These are phyloP conservation scores for Drosophila azteca DNA, from an alignment of 1,140 invertebrate genomes.

Conservation along the genomic window DNA sequence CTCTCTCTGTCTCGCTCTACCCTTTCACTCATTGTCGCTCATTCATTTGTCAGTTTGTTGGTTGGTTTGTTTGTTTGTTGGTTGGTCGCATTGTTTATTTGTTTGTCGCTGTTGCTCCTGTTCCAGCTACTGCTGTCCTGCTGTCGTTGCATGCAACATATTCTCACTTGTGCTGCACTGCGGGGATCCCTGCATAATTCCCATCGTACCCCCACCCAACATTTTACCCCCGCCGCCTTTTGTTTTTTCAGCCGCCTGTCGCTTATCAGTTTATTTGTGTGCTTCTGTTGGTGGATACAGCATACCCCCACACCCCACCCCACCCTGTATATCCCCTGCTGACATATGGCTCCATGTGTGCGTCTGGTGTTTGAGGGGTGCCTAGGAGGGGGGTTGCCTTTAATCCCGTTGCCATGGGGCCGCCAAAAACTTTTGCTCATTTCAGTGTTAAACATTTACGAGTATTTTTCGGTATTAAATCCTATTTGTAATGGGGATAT, in stretches of 20 bases:
- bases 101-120: constrained; percentile 41
- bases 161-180: constrained; percentile 46
- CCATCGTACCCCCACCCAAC: constrained; percentile 1
- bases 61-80: constrained; percentile 55
- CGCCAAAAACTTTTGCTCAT: constrained; percentile 9
- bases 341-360: constrained; percentile 50
- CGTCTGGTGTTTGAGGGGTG: background rate
- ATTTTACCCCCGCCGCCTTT: constrained; percentile 1
- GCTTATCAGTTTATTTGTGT: constrained; percentile 76
- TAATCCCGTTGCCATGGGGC: constrained; percentile 63
- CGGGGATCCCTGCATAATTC: constrained; percentile 51
- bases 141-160: constrained; percentile 71
- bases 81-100: constrained; percentile 60
- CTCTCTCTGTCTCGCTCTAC: background rate
- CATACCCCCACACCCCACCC: constrained; percentile 50
- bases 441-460: constrained; percentile 39
- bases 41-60: constrained; percentile 66
- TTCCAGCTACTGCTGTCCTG: constrained; percentile 30
- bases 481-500: constrained; percentile 13
- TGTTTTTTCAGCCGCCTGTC: constrained; percentile 68
- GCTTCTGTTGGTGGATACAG: constrained; percentile 5
- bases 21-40: constrained; percentile 50
- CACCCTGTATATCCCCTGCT: constrained; percentile 28
- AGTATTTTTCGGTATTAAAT: constrained; percentile 31
- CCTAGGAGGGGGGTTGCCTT: constrained; percentile 34